Evolutionary conservation across 1,140 invertebrate genomes (phyloP).

Genomic region (Pseudomyrmex pallidus): DNA sequence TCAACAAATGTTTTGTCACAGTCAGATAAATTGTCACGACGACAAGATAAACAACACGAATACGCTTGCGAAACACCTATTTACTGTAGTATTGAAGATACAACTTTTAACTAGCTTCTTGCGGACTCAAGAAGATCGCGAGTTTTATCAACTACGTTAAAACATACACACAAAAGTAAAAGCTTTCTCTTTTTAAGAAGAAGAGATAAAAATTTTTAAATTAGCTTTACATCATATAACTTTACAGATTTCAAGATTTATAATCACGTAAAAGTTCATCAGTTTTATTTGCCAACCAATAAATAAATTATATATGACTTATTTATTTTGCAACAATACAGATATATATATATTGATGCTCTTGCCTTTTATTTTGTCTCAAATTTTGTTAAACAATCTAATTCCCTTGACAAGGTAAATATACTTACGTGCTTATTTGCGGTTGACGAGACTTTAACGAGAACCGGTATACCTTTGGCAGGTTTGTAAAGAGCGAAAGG

Average conservation of each 20-base stretch:
- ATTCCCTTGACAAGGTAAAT: background rate
- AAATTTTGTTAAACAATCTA: background rate
- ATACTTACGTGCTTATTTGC: slow-evolving; percentile 85
- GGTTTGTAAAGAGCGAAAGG: slow-evolving; percentile 87
- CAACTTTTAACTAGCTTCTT: slow-evolving; percentile 34
- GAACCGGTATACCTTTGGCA: slow-evolving; percentile 86
- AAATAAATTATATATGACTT: background rate
- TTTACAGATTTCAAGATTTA: background rate
- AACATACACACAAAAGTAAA: slow-evolving; percentile 7
- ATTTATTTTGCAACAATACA: background rate
- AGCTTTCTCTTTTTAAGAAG: slow-evolving; percentile 9
- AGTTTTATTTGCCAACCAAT: background rate
- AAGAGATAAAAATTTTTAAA: slow-evolving; percentile 12
- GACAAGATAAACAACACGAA: slow-evolving; percentile 23
- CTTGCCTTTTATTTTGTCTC: background rate
- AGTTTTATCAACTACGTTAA: slow-evolving; percentile 30
- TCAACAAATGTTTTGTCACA: too few species aligned
- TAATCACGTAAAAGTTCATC: background rate
- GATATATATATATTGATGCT: background rate
- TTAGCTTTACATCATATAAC: slow-evolving; percentile 5
- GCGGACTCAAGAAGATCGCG: background rate
- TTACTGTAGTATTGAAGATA: slow-evolving; percentile 23
- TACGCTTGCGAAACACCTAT: background rate
- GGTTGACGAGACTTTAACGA: slow-evolving; percentile 86
- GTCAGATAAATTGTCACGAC: background rate